Evolutionary conservation across 2,797 vertebrate species (phyloP).

Genomic region (Liparis tanakae): DNA sequence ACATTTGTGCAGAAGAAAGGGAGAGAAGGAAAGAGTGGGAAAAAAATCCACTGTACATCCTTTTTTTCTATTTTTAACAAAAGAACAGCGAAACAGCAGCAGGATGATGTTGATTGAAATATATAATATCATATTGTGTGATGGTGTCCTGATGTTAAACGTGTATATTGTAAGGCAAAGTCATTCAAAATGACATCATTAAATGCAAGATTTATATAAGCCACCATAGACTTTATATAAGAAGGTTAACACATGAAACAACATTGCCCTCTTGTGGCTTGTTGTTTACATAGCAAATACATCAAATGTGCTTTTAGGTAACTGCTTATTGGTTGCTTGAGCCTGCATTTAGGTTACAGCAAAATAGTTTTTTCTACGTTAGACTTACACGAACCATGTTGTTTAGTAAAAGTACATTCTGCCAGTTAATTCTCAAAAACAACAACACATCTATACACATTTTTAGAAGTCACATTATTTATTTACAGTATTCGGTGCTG

Average conservation of each 20-base stretch:
- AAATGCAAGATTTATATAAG: conserved; percentile 26
- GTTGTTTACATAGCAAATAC: conserved; percentile 31
- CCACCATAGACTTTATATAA: conserved; percentile 2
- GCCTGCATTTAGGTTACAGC: conserved; percentile 41
- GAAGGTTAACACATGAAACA: conserved; percentile 5
- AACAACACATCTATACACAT: neutral
- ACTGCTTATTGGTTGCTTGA: conserved; percentile 44
- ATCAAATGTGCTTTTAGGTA: conserved; percentile 40
- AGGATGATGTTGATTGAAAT: neutral
- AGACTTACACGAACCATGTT: conserved; percentile 10
- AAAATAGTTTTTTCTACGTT: conserved; percentile 38
- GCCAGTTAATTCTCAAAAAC: neutral
- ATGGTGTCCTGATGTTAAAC: neutral
- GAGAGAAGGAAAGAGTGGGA: neutral
- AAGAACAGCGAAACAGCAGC: conserved; percentile 1
- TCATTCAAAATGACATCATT: conserved; percentile 3
- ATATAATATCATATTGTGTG: neutral
- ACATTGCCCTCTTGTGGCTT: conserved; percentile 66
- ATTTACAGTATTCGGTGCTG: neutral
- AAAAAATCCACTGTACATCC: neutral
- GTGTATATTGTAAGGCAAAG: neutral
- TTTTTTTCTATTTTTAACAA: neutral
- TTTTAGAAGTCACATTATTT: conserved; percentile 3
- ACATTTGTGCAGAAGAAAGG: conserved; percentile 25
- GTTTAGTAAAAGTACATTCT: conserved; percentile 16